These are phyloP conservation scores for Mythimna pallens DNA, from an alignment of 2,888 invertebrate species.

Conservation along the genomic window DNA sequence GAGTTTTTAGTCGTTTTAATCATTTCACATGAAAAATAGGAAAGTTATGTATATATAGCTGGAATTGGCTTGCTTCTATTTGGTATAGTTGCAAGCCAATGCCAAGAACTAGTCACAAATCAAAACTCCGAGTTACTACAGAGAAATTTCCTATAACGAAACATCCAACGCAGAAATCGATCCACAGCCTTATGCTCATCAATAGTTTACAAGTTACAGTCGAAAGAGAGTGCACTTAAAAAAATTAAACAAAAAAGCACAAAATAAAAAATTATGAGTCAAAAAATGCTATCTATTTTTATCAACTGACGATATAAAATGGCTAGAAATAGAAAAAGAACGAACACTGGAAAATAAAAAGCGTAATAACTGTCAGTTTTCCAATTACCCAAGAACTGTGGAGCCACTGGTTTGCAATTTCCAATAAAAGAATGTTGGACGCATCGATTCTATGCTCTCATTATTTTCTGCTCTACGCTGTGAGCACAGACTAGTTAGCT, in stretches of 20 bases:
- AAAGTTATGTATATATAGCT: too few species aligned
- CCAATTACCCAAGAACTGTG: constrained; percentile 62
- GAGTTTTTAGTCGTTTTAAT: too few species aligned
- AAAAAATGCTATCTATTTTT: constrained; percentile 12
- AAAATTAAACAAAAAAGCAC: not conserved
- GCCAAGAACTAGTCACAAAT: too few species aligned
- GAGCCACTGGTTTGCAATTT: constrained; percentile 61
- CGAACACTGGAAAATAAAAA: constrained; percentile 40
- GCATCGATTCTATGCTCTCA: constrained; percentile 31
- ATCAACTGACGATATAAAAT: constrained; percentile 15
- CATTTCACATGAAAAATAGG: too few species aligned
- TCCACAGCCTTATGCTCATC: too few species aligned
- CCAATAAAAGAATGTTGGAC: constrained; percentile 50
- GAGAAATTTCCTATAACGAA: too few species aligned
- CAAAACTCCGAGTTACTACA: too few species aligned
- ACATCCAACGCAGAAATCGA: too few species aligned
- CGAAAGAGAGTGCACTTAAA: not conserved
- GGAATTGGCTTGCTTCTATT: too few species aligned
- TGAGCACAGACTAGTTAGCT: not conserved
- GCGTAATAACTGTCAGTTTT: constrained; percentile 57
- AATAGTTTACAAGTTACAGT: too few species aligned
- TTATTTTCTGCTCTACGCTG: constrained; percentile 41
- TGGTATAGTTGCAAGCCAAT: too few species aligned
- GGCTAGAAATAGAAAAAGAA: constrained; percentile 36
- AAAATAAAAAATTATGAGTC: not conserved